Evolutionary conservation across 2,797 vertebrate species (phyloP), one percentile per base, ranked within the genome.

Genomic region (Fundulus diaphanus): DNA sequence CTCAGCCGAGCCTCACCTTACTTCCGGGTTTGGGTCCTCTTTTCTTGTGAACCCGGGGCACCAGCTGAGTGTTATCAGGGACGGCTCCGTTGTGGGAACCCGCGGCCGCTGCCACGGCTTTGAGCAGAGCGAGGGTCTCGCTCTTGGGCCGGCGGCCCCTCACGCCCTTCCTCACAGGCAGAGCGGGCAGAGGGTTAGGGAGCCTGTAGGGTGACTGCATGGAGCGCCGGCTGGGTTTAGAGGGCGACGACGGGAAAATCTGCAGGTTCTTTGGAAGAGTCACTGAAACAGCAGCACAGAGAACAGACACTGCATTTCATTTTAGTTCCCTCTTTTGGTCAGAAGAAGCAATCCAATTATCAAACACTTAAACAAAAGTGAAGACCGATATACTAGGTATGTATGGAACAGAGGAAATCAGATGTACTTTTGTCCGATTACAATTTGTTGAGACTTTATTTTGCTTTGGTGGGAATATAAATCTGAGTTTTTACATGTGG

Each of bases 11-110:
- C 49, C 68, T 72, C 75, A 99, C 98, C 96, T 98, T 99, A 95
- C 96, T 97, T 85, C 95, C 96, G 18, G 96, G 95, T 82, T 96
- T 97, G 88, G 96, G 95, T 68, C 95, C 95, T 89, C 96, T 96
- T 93, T 96, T 97, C 90, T 95, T 97, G 87, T 95, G 83, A 72
- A 94, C 92, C 88, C 95, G 93, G 67, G 93, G 89, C 42, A 91
- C 31, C 0, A 92, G 94, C 85, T 92, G 93, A 31, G 88, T 90
- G 92, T 92, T 93, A 76, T 88, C 88, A 27, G 92, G 77, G 69
- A 92, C 89, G 78, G 94, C 77, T 77, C 89, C 88, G 84, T 92
- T 91, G 61, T 94, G 93, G 24, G 91, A 90, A 6, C 95, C 82
- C 0, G 96, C 94, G 0, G 94, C 93, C 72, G 93, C 94, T 0